Base-by-base conservation (phyloP, 2,113 vertebrate genomes). In the Oriolus oriolus region DNA sequence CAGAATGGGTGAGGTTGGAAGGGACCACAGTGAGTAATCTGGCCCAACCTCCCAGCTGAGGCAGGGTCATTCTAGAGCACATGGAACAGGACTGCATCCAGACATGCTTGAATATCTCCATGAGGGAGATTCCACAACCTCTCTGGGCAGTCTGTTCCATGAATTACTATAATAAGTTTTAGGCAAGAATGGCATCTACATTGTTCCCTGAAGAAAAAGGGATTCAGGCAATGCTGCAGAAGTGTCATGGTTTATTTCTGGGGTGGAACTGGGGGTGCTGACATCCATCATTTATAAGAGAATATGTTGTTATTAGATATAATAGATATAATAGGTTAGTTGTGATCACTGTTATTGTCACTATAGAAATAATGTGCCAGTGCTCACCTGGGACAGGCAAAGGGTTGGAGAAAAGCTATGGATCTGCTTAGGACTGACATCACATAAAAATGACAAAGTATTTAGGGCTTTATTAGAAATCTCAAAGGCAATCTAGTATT, bases 401-500 rank as follows among this genome's bases (percentile, higher is more conserved):
- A 50, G 6, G 9, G 19, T 2, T 70, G 59, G 28, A 79, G 42
- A 42, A 87, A 73, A 39, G 2, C 10, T 42, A 27, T 15, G 8
- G 11, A 5, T 27, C 41, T 56, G 7, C 44, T 84, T 64, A 56
- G 65, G 54, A 89, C 18, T 28, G 41, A 61, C 31, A 49, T 37
- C 22, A 37, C 2, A 0, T 27, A 71, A 50, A 8, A 64, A 41
- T 2, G 3, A 45, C 19, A 31, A n/a, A 23, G 3, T 45, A n/a
- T 30, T 60, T 33, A 83, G 28, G 37, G 33, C 44, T 39, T 26
- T 4, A 19, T 70, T 39, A 61, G 21, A 57, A 80, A 70, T 47
- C 16, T 69, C n/a, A 27, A 37, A 54, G 26, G 12, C 22, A 39
- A 47, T 19, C 31, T 53, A 41, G 13, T 16, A 68, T 42, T 74